Conservation (phyloP, 2,888 invertebrate genomes). For the Melanchra persicariae region DNA sequence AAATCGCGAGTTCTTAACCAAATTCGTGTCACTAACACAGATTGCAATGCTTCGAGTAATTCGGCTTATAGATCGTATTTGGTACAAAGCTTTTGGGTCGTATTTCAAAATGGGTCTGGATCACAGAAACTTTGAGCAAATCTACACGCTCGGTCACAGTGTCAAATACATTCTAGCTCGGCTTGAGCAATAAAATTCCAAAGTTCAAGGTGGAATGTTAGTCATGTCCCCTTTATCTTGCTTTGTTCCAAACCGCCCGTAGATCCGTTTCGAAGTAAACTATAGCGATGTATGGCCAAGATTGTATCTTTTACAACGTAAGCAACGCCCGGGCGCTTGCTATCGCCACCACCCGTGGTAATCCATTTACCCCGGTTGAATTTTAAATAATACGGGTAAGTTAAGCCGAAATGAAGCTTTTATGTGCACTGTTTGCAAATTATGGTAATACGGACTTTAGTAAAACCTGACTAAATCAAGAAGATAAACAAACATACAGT, state of each 20-base stretch:
- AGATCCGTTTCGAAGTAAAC: slow-evolving; percentile 61
- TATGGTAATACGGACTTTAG: slow-evolving; percentile 2
- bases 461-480: not conserved
- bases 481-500: not conserved
- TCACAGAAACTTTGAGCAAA: slow-evolving; percentile 33
- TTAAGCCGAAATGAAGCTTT: slow-evolving; percentile 24
- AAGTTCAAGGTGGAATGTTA: slow-evolving; percentile 71
- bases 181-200: slow-evolving; percentile 55
- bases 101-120: slow-evolving; percentile 39
- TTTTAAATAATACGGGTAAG: slow-evolving; percentile 42
- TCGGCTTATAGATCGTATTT: slow-evolving; percentile 21
- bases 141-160: slow-evolving; percentile 41
- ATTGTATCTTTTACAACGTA: slow-evolving; percentile 55
- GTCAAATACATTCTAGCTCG: slow-evolving; percentile 60
- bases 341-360: slow-evolving; percentile 51
- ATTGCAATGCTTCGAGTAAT: slow-evolving; percentile 18
- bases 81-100: slow-evolving; percentile 6
- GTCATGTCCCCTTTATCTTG: slow-evolving; percentile 61
- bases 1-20: slow-evolving; percentile 29
- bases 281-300: slow-evolving; percentile 56
- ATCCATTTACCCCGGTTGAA: slow-evolving; percentile 47
- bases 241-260: slow-evolving; percentile 60
- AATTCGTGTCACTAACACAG: slow-evolving; percentile 35
- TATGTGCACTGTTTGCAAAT: slow-evolving; percentile 32
- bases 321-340: slow-evolving; percentile 44